Evolutionary conservation across 2,888 invertebrate genomes (phyloP), one percentile per base, ranked within the genome.

Genomic region (Volucella inanis): DNA sequence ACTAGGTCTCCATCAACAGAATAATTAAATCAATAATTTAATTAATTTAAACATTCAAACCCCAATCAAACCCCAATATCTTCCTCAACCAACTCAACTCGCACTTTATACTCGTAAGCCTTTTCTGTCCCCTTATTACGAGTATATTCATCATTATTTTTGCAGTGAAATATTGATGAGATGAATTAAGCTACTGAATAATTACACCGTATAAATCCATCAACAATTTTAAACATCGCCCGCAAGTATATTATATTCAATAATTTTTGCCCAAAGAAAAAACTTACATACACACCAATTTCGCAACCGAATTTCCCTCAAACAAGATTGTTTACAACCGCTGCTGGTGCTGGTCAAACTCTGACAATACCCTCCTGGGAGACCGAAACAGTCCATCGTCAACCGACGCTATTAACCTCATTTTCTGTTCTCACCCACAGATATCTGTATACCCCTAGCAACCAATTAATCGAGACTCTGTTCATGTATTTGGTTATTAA

Each of bases 191-290:
- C 6, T 31, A 14, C 39, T 77, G 70, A 77, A 67, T 76, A 76
- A 82, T 59, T 82, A 64, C 47, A 43, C 61, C 77, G 31, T 65
- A 83, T 78, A 78, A 78, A 83, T 78, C 62, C 39, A 67, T 78
- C 68, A 78, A 45, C 68, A 31, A 57, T 47, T 68, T 78, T 52
- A 31, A 64, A 77, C 71, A 55, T 67, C 31, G 15, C 4, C 41
- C 57, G 1, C 57, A 9, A 59, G 31, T 22, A 38, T 9, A 31
- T 47, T 39, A 55, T 31, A 31, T 31, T 31, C 31, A 31, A 31
- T 31, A 6, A 31, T 31, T 31, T 31, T 31, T 6, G 31, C 6
- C 31, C 31, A 31, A 31, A 31, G 6, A 31, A 31, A 31, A 31
- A 31, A 31, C 31, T 0, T 0, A 31, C 31, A 31, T 0, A 31